Evolutionary conservation across 2,113 vertebrate genomes (phyloP), one percentile per base, ranked within the genome.

Genomic region (Cephalophus harveyi): DNA sequence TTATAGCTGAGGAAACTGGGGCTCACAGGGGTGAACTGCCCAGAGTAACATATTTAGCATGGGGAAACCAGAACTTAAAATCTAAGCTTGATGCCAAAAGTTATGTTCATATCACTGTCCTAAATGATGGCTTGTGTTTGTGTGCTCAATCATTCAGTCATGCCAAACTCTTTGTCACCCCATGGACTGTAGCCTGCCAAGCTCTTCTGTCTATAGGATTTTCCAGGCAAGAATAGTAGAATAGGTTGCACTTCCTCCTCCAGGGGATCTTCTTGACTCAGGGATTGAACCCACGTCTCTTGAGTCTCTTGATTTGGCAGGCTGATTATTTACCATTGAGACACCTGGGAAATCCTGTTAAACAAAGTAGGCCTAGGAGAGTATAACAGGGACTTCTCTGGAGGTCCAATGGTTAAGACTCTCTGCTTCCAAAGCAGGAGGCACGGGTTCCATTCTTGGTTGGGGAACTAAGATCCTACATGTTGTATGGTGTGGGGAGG

Each of bases 1-100:
- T 96, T 95, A 78, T 40, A 88, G 36, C 11, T 86, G 78, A 96
- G 55, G 50, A 96, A 97, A 93, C 28, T 19, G 55, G 94, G 19
- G n/a, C 15, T 96, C 6, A 43, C 5, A 82, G 4, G 9, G 43
- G 33, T 87, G 92, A 79, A 83, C 27, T 95, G 6, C 9, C 48
- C 30, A 90, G 33, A 50, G 13, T 57, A 97, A 83, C 84, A 95
- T 27, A 95, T 59, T 71, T 86, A 64, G 36, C 55, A 43, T 50
- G 48, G 40, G 17, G 21, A 57, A 96, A 54, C 1, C 88, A 79
- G 54, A 91, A 89, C 46, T 40, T 88, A 91, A 97, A 95, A 55
- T 81, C 30, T 25, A 85, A 87, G 17, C 25, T 92, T 92, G 19
- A 57, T 83, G 54, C 16, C 78, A 59, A 52, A 83, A 89, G 19